Evolutionary conservation across 37 sponge, comb jelly and placozoan genomes (phyloP).

Genomic region (Petrosia ficiformis): DNA sequence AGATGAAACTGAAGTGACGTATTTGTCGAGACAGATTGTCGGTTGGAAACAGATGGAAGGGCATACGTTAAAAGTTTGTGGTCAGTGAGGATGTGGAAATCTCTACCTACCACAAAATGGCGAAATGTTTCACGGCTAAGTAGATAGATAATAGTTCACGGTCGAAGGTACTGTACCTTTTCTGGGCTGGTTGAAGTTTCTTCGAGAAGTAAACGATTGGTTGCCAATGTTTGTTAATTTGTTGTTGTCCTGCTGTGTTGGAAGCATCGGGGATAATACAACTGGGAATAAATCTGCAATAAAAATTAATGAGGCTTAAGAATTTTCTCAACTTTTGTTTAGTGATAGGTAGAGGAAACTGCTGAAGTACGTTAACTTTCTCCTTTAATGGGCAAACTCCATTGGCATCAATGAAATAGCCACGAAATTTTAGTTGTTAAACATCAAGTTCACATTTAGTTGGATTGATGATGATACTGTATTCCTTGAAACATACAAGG

Average conservation of each 20-base stretch:
- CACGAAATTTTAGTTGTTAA: background rate
- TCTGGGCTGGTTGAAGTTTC: conserved; percentile 27
- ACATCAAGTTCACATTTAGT: conserved; percentile 12
- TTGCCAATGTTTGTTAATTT: background rate
- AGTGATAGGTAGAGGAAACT: background rate
- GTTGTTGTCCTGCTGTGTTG: background rate
- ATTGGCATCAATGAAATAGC: background rate
- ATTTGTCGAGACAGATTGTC: too few species aligned
- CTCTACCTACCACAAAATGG: conserved; percentile 38
- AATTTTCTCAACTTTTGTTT: conserved; percentile 8
- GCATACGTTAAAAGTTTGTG: conserved; percentile 16
- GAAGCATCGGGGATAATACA: conserved; percentile 21
- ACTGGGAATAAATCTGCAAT: conserved; percentile 37
- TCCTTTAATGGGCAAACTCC: background rate
- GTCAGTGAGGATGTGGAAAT: conserved; percentile 31
- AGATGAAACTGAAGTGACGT: too few species aligned
- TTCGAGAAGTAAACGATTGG: background rate
- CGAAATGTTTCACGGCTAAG: conserved; percentile 32
- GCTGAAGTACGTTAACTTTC: background rate
- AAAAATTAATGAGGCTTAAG: conserved; percentile 38
- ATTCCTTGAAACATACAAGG: background rate
- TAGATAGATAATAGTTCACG: conserved; percentile 44
- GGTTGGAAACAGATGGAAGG: too few species aligned
- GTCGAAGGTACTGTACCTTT: conserved; percentile 43
- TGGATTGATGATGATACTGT: conserved; percentile 13